phyloP scores from a whole-genome alignment of 1,140 invertebrate species.

The Drosophila lini region DNA sequence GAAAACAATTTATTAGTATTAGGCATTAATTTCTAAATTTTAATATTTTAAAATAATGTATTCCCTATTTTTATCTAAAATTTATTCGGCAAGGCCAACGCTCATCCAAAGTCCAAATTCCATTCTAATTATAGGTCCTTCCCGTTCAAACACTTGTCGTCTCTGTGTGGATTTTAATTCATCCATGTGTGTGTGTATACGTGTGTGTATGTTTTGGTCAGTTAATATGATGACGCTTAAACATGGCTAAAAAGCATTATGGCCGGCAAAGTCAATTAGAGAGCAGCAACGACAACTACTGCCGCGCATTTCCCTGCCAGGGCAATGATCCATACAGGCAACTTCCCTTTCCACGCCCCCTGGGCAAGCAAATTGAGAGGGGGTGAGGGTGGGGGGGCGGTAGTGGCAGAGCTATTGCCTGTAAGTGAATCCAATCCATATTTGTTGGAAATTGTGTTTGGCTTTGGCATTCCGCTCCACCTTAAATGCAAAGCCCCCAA shows the following conservation, averaged over 20 bases:
- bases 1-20: too few species aligned
- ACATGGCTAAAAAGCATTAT: constrained; percentile 76
- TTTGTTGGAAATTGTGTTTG: constrained; percentile 71
- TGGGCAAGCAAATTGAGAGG: constrained; percentile 26
- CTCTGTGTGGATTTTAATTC: not conserved
- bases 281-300: constrained; percentile 19
- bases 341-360: constrained; percentile 5
- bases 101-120: not conserved
- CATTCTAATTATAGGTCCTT: constrained; percentile 33
- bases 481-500: constrained; percentile 29
- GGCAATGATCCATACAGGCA: constrained; percentile 13
- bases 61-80: not conserved
- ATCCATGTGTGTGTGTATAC: constrained; percentile 5
- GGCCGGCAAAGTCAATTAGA: constrained; percentile 74
- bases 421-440: constrained; percentile 60
- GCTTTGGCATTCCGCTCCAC: constrained; percentile 53
- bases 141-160: constrained; percentile 21
- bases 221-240: constrained; percentile 73
- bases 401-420: constrained; percentile 12
- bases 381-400: too few species aligned
- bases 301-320: constrained; percentile 25
- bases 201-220: constrained; percentile 18
- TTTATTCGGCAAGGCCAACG: not conserved
- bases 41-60: not conserved
- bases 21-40: too few species aligned